phyloP scores from a whole-genome alignment of 2,113 vertebrate species.

The Xenus cinereus region DNA sequence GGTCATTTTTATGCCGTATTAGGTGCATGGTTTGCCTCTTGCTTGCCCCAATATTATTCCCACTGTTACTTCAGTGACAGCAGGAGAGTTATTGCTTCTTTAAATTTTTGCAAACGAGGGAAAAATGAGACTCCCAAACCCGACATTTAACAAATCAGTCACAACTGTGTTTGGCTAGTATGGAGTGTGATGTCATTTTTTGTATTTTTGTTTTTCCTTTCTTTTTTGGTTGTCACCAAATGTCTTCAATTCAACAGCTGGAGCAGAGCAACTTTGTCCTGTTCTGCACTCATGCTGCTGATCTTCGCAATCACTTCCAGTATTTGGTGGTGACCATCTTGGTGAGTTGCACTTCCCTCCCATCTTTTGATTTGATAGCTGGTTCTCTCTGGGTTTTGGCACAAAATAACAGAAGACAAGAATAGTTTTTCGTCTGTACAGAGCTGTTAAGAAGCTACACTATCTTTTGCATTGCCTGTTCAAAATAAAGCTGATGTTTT shows the following conservation, averaged over 20 bases:
- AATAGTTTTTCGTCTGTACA: not conserved
- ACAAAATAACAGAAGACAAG: not conserved
- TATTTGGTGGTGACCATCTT: conserved; percentile 91
- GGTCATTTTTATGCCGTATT: not conserved
- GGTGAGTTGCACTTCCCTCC: conserved; percentile 76
- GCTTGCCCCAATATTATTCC: not conserved
- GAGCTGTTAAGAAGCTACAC: not conserved
- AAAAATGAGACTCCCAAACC: not conserved
- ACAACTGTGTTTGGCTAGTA: not conserved
- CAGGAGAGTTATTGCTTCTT: not conserved
- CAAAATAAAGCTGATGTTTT: not conserved
- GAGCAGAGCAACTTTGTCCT: conserved; percentile 95
- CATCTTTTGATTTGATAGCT: not conserved
- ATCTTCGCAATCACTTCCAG: conserved; percentile 88
- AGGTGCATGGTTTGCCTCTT: not conserved
- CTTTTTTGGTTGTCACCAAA: not conserved
- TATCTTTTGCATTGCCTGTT: not conserved
- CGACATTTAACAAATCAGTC: not conserved
- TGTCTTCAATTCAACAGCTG: conserved; percentile 74
- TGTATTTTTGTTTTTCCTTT: not conserved
- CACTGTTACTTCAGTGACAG: not conserved
- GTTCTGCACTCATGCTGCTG: conserved; percentile 90
- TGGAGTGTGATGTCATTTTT: not conserved
- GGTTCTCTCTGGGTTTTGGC: not conserved
- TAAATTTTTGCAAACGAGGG: not conserved